These are phyloP conservation scores for Pantelozetes paolii DNA, from an alignment of 2,888 invertebrate species.

Conservation along the genomic window DNA sequence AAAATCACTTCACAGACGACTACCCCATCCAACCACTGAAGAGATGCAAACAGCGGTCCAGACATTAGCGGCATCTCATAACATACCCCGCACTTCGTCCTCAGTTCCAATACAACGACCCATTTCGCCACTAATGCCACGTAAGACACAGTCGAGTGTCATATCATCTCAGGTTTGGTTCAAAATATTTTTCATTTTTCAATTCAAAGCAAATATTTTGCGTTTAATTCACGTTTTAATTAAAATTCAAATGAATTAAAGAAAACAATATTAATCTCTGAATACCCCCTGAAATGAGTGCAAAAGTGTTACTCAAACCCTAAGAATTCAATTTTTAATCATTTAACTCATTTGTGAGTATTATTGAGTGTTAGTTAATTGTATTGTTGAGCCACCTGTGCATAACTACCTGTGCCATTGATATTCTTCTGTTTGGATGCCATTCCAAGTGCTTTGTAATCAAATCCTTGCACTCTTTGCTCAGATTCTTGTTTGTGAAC, in stretches of 20 bases:
- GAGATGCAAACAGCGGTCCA: conserved; percentile 46
- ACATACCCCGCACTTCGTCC: not conserved
- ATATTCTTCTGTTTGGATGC: not conserved
- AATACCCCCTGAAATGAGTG: too few species aligned
- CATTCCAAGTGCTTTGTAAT: not conserved
- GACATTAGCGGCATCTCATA: conserved; percentile 44
- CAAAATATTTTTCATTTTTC: not conserved
- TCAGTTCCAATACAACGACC: conserved; percentile 10
- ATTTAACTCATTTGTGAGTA: too few species aligned
- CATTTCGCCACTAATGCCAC: conserved; percentile 20
- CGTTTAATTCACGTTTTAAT: too few species aligned
- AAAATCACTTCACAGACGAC: conserved; percentile 44
- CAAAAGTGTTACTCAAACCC: too few species aligned
- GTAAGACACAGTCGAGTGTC: conserved; percentile 15
- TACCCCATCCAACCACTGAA: conserved; percentile 47
- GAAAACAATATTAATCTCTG: too few species aligned
- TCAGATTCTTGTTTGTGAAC: not conserved
- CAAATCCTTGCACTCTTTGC: not conserved
- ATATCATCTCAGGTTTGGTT: conserved; percentile 23
- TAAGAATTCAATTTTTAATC: too few species aligned
- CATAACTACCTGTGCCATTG: not conserved
- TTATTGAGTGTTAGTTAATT: too few species aligned
- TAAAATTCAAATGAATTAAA: too few species aligned
- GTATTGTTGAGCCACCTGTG: not conserved
- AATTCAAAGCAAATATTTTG: too few species aligned